A percentile compares a stretch with the other conserved stretches of the same genome.
Evolutionary conservation across 2,797 vertebrate species (phyloP).

Genomic region (Aphelocoma californica): DNA sequence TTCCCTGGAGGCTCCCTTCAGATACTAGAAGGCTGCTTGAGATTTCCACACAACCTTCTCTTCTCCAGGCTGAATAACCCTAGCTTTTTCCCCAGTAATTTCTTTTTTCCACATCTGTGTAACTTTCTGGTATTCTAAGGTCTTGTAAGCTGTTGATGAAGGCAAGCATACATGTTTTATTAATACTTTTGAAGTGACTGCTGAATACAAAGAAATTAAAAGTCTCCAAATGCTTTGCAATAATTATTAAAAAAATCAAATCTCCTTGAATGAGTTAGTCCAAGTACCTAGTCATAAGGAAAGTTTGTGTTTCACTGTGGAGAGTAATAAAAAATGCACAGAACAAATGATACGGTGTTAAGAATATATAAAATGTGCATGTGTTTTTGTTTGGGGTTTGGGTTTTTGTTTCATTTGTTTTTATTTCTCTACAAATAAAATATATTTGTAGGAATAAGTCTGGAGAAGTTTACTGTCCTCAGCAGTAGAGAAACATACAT

Average conservation of each 20-base stretch:
- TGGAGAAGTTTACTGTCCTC: not conserved
- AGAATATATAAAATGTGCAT: not conserved
- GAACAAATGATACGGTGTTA: not conserved
- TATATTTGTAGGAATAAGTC: not conserved
- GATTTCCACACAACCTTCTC: not conserved
- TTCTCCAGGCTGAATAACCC: not conserved
- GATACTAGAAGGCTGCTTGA: not conserved
- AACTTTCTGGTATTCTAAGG: not conserved
- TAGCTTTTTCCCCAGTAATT: not conserved
- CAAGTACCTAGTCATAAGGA: not conserved
- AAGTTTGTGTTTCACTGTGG: not conserved
- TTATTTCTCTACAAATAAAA: not conserved
- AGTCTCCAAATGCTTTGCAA: not conserved
- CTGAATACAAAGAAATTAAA: not conserved
- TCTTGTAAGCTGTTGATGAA: not conserved
- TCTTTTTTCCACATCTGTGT: not conserved
- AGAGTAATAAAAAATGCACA: not conserved
- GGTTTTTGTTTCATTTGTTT: not conserved
- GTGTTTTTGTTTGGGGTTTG: not conserved
- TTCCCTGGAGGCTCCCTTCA: not conserved
- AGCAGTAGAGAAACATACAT: not conserved
- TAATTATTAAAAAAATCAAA: not conserved
- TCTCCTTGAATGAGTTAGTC: not conserved
- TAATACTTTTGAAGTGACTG: not conserved
- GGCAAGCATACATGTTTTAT: not conserved